A percentile compares a stretch with the other conserved stretches of the same genome.
phyloP scores from a whole-genome alignment of 30 jellyfish, hydroid and myxozoan genomes.

The Pseudorhiza aurosa region DNA sequence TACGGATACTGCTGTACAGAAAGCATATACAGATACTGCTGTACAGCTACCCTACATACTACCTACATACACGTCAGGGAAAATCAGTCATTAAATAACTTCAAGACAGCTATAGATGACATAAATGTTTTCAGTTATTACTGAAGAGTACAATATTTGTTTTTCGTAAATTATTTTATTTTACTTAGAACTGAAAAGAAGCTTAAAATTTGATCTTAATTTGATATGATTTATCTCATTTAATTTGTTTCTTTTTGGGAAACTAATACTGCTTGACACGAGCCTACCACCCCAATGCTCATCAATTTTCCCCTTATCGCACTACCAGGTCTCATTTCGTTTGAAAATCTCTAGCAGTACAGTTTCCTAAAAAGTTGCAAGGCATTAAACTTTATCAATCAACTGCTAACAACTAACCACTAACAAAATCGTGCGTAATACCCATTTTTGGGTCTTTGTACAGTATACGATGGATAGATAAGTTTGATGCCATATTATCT shows the following conservation, averaged over 20 bases:
- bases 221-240: neutral
- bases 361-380: neutral
- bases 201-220: neutral
- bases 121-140: constrained; percentile 7
- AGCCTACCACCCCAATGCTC: neutral
- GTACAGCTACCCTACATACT: too few relatives aligned
- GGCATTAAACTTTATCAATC: neutral
- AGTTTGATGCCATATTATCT: too few relatives aligned
- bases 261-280: constrained; percentile 18
- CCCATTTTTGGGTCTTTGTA: neutral
- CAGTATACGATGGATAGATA: too few relatives aligned
- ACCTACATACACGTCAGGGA: constrained; percentile 54
- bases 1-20: too few relatives aligned
- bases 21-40: too few relatives aligned
- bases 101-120: constrained; percentile 39
- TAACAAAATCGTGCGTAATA: neutral
- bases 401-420: too few relatives aligned
- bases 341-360: constrained; percentile 38
- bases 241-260: constrained; percentile 18
- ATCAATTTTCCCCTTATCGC: constrained; percentile 15
- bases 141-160: constrained; percentile 22
- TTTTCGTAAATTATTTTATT: constrained; percentile 20
- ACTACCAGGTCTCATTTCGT: constrained; percentile 11
- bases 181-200: neutral
- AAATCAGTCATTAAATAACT: constrained; percentile 32